A percentile compares a stretch with the other conserved stretches of the same genome.
phyloP scores from a whole-genome alignment of 2,888 invertebrate genomes.

The Lithophane semibrunnea region DNA sequence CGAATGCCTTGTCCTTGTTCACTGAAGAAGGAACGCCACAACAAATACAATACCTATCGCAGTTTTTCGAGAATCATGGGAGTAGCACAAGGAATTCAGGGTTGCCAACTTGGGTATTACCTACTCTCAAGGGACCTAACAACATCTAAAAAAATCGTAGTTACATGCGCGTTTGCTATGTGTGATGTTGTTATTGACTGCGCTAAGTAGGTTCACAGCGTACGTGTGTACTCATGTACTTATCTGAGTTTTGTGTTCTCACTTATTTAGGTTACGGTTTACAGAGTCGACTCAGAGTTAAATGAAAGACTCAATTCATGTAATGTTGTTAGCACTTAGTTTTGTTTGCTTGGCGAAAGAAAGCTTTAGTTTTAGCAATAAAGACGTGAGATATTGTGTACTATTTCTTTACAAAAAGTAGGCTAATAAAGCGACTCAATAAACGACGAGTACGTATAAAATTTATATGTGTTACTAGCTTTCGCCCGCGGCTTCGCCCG shows the following conservation, averaged over 20 bases:
- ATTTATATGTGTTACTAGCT: not conserved
- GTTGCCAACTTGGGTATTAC: too few relatives aligned
- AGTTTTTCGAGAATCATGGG: too few relatives aligned
- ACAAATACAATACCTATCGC: too few relatives aligned
- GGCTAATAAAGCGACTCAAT: not conserved
- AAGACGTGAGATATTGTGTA: not conserved
- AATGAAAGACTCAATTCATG: slow-evolving; percentile 3
- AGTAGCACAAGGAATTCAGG: too few relatives aligned
- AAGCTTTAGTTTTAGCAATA: not conserved
- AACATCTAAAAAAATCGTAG: too few relatives aligned
- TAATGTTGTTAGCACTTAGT: slow-evolving; percentile 1
- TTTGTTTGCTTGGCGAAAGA: not conserved
- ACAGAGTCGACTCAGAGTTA: not conserved
- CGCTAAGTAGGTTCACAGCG: not conserved
- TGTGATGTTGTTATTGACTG: too few relatives aligned
- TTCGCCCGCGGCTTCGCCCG: too few relatives aligned
- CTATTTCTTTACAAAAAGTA: not conserved
- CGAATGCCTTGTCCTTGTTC: too few relatives aligned
- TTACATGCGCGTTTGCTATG: too few relatives aligned
- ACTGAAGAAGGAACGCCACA: too few relatives aligned
- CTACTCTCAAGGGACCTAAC: too few relatives aligned
- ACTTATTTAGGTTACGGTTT: not conserved
- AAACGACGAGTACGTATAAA: not conserved
- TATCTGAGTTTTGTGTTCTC: slow-evolving; percentile 18
- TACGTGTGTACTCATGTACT: slow-evolving; percentile 23